Evolutionary conservation across 2,113 vertebrate genomes (phyloP), one percentile per base, ranked within the genome.

Genomic region (Leuciscus idus): DNA sequence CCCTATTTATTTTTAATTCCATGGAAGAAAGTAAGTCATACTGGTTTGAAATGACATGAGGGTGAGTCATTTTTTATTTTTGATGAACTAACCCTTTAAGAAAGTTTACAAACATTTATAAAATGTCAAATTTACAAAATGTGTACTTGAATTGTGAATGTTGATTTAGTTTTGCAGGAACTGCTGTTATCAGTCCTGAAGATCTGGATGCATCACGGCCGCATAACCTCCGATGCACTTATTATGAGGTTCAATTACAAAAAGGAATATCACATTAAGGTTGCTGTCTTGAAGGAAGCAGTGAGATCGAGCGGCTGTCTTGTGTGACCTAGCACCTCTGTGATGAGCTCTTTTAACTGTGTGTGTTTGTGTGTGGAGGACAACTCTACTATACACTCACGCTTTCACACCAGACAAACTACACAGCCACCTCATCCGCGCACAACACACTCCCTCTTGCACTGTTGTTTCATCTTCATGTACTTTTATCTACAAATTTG

Each of bases 401-500:
- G 15, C 61, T 52, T 82, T 82, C 46, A 70, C 80, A 70, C n/a
- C 17, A 70, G 26, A 43, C 26, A 82, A 70, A 70, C 28, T 70
- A 52, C 46, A n/a, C 64, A 82, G 19, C 43, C 46, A 68, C 46
- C 43, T 82, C 62, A 52, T 9, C 46, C 4, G 48, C 6, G 6
- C 79, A 81, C n/a, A 26, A 30, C 59, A 81, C 8, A 11, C 59
- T 81, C 4, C 6, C 81, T 36, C 62, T 28, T 68, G 28, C 81
- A 52, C 17, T 33, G 62, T 30, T 13, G 80, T 82, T 70, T 68
- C 62, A 70, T 82, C 62, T 70, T 12, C 10, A 1, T 1, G 1
- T 64, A 52, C 28, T 55, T 82, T 81, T 52, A 70, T 82, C 88
- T 89, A 83, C 62, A 83, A 83, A 89, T 87, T 87, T 89, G 33